Evolutionary conservation across 2,113 vertebrate species (phyloP).

Genomic region (Atractosteus spatula): DNA sequence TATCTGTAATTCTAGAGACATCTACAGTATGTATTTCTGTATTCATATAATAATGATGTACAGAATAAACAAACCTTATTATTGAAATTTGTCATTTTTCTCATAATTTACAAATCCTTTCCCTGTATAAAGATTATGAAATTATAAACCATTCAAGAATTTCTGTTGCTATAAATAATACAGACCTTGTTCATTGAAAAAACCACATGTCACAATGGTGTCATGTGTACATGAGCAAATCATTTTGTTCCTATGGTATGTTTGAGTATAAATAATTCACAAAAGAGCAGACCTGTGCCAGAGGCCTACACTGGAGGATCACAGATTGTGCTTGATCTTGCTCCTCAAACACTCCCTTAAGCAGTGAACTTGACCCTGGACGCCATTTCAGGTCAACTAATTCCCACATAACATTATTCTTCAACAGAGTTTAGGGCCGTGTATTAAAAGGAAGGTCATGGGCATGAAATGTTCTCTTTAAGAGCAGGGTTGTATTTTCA

Average conservation of each 20-base stretch:
- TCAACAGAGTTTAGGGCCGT: not conserved
- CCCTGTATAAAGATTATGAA: not conserved
- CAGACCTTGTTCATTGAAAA: not conserved
- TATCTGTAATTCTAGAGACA: too few relatives aligned
- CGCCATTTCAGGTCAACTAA: slow-evolving; percentile 8
- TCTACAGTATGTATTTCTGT: too few relatives aligned
- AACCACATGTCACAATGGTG: not conserved
- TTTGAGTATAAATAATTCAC: slow-evolving; percentile 19
- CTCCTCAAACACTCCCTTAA: slow-evolving; percentile 6
- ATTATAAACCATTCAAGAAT: not conserved
- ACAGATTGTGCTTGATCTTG: slow-evolving; percentile 6
- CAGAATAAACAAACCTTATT: too few relatives aligned
- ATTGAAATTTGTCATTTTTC: too few relatives aligned
- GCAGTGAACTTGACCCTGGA: slow-evolving; percentile 9
- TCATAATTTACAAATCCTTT: too few relatives aligned
- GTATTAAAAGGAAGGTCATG: too few relatives aligned
- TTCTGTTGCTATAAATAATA: not conserved
- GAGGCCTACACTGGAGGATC: not conserved
- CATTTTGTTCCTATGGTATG: not conserved
- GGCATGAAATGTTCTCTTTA: too few relatives aligned
- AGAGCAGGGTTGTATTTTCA: too few relatives aligned
- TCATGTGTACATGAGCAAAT: not conserved
- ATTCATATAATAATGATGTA: too few relatives aligned
- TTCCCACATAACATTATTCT: slow-evolving; percentile 13
- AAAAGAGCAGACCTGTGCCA: slow-evolving; percentile 13